Conservation (phyloP, 2,888 invertebrate genomes). For the Schizaphis graminum region DNA sequence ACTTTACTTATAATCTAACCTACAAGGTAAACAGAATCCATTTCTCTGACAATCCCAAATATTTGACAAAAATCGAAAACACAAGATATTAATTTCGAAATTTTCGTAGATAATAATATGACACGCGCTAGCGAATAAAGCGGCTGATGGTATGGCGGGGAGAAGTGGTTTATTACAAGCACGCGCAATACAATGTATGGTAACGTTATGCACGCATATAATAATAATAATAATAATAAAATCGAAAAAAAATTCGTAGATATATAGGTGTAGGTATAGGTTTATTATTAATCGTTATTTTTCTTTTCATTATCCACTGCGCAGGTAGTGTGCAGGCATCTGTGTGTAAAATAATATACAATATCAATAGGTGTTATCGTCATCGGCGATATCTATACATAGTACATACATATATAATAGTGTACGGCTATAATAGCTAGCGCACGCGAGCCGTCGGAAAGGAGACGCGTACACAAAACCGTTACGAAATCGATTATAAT, state of each 20-base stretch:
- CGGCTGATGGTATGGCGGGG: background rate
- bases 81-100: background rate
- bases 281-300: slow-evolving; percentile 10
- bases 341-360: background rate
- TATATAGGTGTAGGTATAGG: too few species aligned
- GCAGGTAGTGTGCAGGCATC: background rate
- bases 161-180: background rate
- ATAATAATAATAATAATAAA: background rate
- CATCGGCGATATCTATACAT: background rate
- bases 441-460: slow-evolving; percentile 4
- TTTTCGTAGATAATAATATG: background rate
- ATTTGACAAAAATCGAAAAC: background rate
- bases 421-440: background rate
- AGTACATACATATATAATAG: background rate
- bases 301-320: background rate
- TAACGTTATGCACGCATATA: background rate
- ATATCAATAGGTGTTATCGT: slow-evolving; percentile 16
- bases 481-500: slow-evolving; percentile 59
- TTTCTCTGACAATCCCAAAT: background rate
- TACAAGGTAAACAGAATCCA: background rate
- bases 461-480: slow-evolving; percentile 31
- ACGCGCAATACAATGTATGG: background rate
- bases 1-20: background rate
- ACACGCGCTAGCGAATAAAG: background rate
- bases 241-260: background rate